A percentile compares a stretch with the other conserved stretches of the same genome.
Evolutionary conservation across 1,140 invertebrate species (phyloP).

Genomic region (Cepaea nemoralis): DNA sequence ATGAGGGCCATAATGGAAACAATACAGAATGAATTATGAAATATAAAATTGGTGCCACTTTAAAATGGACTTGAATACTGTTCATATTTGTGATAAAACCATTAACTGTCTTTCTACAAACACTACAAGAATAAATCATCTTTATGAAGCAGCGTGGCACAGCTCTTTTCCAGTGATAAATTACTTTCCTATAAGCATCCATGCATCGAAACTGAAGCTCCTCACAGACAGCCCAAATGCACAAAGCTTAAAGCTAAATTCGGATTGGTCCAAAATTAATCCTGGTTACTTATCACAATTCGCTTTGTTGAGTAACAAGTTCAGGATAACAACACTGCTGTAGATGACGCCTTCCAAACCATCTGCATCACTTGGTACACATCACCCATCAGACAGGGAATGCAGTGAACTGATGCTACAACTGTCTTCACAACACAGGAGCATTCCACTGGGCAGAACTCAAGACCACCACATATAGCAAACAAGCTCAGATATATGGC

Average conservation of each 20-base stretch:
- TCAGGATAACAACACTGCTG: not conserved
- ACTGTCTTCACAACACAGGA: not conserved
- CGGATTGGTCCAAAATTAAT: conserved; percentile 5
- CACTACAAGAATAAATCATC: too few species aligned
- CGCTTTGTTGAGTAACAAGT: conserved; percentile 2
- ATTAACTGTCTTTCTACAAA: too few species aligned
- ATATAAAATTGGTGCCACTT: too few species aligned
- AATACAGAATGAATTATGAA: too few species aligned
- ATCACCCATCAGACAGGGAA: conserved; percentile 25
- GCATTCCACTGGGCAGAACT: not conserved
- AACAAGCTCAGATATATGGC: too few species aligned
- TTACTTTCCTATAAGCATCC: too few species aligned
- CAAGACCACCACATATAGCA: not conserved
- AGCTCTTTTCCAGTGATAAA: too few species aligned
- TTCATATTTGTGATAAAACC: too few species aligned
- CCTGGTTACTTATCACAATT: not conserved
- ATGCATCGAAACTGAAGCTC: too few species aligned
- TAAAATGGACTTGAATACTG: too few species aligned
- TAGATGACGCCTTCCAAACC: not conserved
- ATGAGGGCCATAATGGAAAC: too few species aligned
- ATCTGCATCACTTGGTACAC: not conserved
- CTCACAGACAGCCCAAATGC: not conserved
- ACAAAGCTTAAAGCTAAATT: not conserved
- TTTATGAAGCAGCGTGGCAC: too few species aligned
- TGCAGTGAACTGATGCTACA: not conserved